Evolutionary conservation across 2,888 invertebrate species (phyloP), one percentile per base, ranked within the genome.

Genomic region (Polyploca ridens): DNA sequence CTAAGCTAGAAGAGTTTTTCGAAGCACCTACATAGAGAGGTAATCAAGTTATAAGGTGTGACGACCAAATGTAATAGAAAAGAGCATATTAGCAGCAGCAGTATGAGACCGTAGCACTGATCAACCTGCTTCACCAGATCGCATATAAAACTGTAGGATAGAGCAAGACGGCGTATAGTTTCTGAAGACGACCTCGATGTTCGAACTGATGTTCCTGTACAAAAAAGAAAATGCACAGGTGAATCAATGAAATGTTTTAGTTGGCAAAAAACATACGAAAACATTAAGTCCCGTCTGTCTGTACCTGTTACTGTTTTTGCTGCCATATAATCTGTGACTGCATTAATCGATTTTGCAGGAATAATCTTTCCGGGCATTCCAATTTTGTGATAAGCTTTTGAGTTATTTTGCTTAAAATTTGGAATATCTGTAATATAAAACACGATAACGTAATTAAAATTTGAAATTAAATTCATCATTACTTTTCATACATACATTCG

Each of bases 51-150:
- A 69, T 93, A 95, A 0, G 94, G 94, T 0, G 94, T 91, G 64
- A 94, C 88, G 46, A 94, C 88, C n/a, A 95, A 76, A 65, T 95
- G 94, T n/a, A 94, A 79, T 3, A 95, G 77, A 49, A 90, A 88
- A 13, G 92, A 89, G 6, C 85, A 74, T 16, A 91, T 82, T 1
- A 92, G 82, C 2, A 90, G 75, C 7, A 94, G 72, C 63, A 93
- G 73, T 1, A 89, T 82, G 0, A 87, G 62, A 0, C 94, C 93
- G 63, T 86, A 85, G 41, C 87, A 84, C 8, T 76, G 80, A 70
- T 94, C 91, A n/a, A 94, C 78, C 16, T 87, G 75, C 5, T 83
- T 74, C 44, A 93, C 81, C 2, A 87, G 79, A 33, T 93, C 91
- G 68, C 93, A 91, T 1, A 93, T 76, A 0, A 82, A 81, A 3